Evolutionary conservation across 1,140 invertebrate species (phyloP).

Genomic region (Orchestia grillus): DNA sequence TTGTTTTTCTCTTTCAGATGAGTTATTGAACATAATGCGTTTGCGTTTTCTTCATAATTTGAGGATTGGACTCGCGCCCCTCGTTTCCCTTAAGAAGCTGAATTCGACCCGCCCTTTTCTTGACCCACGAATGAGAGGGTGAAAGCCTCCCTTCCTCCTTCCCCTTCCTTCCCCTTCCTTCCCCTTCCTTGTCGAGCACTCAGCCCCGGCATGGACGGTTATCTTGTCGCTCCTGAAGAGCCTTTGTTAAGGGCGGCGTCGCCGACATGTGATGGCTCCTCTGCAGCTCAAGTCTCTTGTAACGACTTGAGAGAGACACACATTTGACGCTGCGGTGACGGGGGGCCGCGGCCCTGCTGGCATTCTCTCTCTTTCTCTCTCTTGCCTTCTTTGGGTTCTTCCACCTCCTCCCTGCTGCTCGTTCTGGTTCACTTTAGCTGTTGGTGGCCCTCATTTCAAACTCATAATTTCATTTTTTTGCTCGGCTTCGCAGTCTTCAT

Average conservation of each 20-base stretch:
- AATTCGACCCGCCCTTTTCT: slow-evolving; percentile 6
- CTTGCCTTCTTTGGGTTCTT: background rate
- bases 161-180: background rate
- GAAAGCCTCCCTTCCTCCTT: background rate
- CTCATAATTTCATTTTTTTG: background rate
- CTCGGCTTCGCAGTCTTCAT: background rate
- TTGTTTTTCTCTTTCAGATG: background rate
- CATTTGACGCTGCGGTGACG: background rate
- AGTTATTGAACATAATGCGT: background rate
- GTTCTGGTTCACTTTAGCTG: background rate
- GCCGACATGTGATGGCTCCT: slow-evolving; percentile 9
- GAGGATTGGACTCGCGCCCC: background rate
- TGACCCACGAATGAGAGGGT: background rate
- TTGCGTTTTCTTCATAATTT: background rate
- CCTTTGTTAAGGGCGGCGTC: slow-evolving; percentile 28
- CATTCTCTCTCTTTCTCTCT: background rate
- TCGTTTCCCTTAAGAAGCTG: background rate
- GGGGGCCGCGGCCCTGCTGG: background rate
- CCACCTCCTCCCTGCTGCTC: background rate
- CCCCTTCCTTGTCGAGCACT: background rate
- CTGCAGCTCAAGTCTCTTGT: slow-evolving; percentile 39
- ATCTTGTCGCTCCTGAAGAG: slow-evolving; percentile 49
- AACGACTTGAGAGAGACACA: slow-evolving; percentile 46
- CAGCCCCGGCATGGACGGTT: slow-evolving; percentile 38
- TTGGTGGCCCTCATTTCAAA: background rate